Conservation (phyloP, 2,888 invertebrate species). For the Pocota personata region DNA sequence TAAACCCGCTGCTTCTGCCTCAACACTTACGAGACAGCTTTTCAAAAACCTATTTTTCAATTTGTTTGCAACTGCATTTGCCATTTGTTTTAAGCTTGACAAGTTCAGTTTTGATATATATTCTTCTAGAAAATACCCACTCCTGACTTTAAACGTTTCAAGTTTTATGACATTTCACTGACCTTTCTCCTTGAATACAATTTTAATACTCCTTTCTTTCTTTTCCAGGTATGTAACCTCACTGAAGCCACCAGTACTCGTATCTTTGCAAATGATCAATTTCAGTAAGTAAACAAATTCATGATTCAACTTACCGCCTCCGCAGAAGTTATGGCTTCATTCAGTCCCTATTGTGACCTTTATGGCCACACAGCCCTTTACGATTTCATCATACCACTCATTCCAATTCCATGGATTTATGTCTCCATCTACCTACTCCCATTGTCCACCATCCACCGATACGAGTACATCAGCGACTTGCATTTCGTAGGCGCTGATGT, state of each 20-base stretch:
- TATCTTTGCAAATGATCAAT: not conserved
- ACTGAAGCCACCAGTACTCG: not conserved
- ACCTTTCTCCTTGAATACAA: not conserved
- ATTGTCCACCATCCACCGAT: slow-evolving; percentile 26
- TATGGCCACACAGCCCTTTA: slow-evolving; percentile 4
- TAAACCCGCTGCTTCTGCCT: no score
- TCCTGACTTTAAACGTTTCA: no score
- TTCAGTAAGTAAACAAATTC: slow-evolving; percentile 6
- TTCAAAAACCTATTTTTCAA: no score
- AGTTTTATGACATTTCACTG: no score
- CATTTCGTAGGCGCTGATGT: slow-evolving; percentile 37
- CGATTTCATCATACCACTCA: slow-evolving; percentile 11
- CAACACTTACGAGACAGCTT: no score
- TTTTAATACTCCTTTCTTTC: not conserved
- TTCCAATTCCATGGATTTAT: slow-evolving; percentile 29
- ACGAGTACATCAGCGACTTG: slow-evolving; percentile 2
- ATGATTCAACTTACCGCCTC: not conserved
- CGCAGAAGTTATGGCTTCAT: not conserved
- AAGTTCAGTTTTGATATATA: no score
- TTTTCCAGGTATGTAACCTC: slow-evolving; percentile 13
- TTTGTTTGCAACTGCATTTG: no score
- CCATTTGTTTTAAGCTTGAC: no score
- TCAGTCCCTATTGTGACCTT: not conserved
- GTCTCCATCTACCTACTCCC: slow-evolving; percentile 31
- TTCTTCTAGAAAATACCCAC: no score